Percentiles rank a stretch among this genome's conserved stretches.
phyloP scores from a whole-genome alignment of 2,113 vertebrate species.

The Anseranas semipalmata region DNA sequence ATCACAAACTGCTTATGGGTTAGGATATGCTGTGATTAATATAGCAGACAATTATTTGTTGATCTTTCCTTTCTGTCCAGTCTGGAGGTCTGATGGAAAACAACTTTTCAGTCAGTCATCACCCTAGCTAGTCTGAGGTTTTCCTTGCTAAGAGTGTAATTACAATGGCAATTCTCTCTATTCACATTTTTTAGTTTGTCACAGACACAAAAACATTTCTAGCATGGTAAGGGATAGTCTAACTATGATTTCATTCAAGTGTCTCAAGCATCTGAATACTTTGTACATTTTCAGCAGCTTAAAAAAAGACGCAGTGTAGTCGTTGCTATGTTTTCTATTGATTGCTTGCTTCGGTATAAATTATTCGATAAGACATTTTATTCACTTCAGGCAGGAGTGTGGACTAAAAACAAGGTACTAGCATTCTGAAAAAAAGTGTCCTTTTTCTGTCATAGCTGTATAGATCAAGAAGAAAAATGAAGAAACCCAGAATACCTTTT shows the following conservation, averaged over 20 bases:
- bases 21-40: not conserved
- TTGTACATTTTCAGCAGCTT: not conserved
- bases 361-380: not conserved
- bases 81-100: not conserved
- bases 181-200: not conserved
- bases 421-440: not conserved
- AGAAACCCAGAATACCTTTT: not conserved
- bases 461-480: not conserved
- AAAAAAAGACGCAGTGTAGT: not conserved
- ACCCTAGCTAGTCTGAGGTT: not conserved
- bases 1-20: not conserved
- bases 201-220: not conserved
- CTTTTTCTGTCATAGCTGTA: not conserved
- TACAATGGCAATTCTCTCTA: not conserved
- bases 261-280: not conserved
- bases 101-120: not conserved
- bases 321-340: not conserved
- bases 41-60: not conserved
- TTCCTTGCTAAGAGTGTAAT: not conserved
- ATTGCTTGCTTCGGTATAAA: not conserved
- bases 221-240: not conserved
- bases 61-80: not conserved
- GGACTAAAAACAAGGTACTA: not conserved
- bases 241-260: not conserved
- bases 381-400: not conserved